Evolutionary conservation across 1,140 invertebrate species (phyloP).

Genomic region (Drosophila ohnishii): DNA sequence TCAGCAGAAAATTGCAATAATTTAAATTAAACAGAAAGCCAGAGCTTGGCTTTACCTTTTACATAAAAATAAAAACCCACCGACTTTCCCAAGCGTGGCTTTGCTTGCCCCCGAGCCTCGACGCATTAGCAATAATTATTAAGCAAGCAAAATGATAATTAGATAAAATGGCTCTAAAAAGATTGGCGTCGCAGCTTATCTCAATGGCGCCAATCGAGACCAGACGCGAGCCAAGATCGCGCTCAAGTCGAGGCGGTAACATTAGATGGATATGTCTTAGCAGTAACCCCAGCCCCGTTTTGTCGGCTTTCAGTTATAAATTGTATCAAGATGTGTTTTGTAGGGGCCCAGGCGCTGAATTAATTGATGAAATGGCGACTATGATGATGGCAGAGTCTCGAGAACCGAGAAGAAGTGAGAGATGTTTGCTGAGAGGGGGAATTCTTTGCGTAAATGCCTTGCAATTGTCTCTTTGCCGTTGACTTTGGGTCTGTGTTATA

Average conservation of each 20-base stretch:
- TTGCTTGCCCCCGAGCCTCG: neutral
- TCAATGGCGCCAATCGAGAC: constrained; percentile 44
- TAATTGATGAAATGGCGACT: constrained; percentile 58
- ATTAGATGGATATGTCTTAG: constrained; percentile 22
- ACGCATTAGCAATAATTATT: constrained; percentile 57
- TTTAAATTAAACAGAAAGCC: constrained; percentile 65
- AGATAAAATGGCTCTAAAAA: constrained; percentile 52
- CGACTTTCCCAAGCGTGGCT: constrained; percentile 47
- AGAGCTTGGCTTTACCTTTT: constrained; percentile 41
- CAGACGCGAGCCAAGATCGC: constrained; percentile 16
- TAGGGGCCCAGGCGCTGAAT: constrained; percentile 48
- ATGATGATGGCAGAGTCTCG: constrained; percentile 25
- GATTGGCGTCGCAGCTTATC: constrained; percentile 31
- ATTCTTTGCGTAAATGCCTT: constrained; percentile 52
- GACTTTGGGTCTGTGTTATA: constrained; percentile 40
- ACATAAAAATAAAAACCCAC: constrained; percentile 41
- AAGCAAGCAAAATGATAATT: constrained; percentile 62
- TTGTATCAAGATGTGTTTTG: constrained; percentile 69
- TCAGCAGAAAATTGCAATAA: constrained; percentile 64
- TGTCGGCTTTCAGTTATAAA: constrained; percentile 43
- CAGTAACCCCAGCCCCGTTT: constrained; percentile 3
- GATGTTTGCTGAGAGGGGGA: constrained; percentile 10
- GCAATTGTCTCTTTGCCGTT: constrained; percentile 55
- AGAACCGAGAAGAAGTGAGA: constrained; percentile 18
- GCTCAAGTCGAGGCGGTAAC: constrained; percentile 20